Percentiles rank a stretch among this genome's conserved stretches.
Evolutionary conservation across 1,140 invertebrate genomes (phyloP).

Genomic region (Temnothorax curvispinosus): DNA sequence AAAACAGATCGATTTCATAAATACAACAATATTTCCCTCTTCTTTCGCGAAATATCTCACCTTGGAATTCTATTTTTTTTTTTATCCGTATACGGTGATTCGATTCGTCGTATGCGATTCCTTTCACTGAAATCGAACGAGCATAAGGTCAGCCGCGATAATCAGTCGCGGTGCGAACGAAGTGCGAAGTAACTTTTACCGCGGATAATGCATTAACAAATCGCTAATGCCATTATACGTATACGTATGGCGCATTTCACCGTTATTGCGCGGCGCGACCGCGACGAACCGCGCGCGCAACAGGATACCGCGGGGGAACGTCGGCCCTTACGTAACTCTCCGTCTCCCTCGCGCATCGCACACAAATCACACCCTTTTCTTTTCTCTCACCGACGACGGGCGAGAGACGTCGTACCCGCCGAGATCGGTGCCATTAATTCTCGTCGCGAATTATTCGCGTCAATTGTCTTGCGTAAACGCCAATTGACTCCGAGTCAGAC

Average conservation of each 20-base stretch:
- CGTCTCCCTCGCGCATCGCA: neutral
- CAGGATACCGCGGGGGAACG: neutral
- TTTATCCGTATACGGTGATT: neutral
- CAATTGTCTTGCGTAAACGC: constrained; percentile 67
- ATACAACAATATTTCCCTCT: neutral
- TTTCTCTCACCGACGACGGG: neutral
- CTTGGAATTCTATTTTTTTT: constrained; percentile 3
- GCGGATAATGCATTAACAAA: constrained; percentile 45
- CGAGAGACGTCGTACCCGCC: neutral
- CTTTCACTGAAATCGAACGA: constrained; percentile 52
- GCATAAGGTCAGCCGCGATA: constrained; percentile 28
- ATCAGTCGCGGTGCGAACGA: constrained; percentile 28
- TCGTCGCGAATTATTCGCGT: constrained; percentile 48
- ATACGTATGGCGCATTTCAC: neutral
- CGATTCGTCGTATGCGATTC: constrained; percentile 19
- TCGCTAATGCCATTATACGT: constrained; percentile 33
- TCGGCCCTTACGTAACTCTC: constrained; percentile 40
- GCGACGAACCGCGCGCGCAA: constrained; percentile 6
- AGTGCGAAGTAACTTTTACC: constrained; percentile 38
- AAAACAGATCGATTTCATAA: neutral
- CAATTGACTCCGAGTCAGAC: constrained; percentile 33
- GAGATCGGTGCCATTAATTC: constrained; percentile 60
- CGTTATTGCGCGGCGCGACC: constrained; percentile 7
- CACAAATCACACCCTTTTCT: constrained; percentile 38
- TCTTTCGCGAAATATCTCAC: constrained; percentile 4